phyloP scores from a whole-genome alignment of 2,797 vertebrate genomes.

The Champsocephalus esox region DNA sequence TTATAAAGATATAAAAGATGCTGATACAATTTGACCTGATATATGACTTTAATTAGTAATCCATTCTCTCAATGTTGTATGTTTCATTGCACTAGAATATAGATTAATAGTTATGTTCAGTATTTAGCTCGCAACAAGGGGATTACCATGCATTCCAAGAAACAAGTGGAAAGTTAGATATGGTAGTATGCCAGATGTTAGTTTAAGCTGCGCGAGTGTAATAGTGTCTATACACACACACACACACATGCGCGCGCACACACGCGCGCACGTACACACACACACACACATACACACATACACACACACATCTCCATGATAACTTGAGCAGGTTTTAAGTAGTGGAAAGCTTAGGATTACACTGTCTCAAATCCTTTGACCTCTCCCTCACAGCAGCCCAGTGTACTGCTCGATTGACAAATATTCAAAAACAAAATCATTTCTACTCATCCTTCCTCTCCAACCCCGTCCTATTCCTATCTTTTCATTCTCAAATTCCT shows the following conservation, averaged over 20 bases:
- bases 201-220: slow-evolving; percentile 82
- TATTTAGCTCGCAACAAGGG: slow-evolving; percentile 28
- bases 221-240: slow-evolving; percentile 47
- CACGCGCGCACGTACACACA: no score
- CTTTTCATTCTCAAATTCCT: slow-evolving; percentile 67
- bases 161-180: slow-evolving; percentile 57
- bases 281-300: no score
- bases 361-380: slow-evolving; percentile 87
- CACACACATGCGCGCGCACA: no score
- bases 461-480: slow-evolving; percentile 37
- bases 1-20: neutral
- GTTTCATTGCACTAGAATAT: neutral
- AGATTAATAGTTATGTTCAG: neutral
- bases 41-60: neutral
- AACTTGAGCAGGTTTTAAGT: slow-evolving; percentile 83
- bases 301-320: slow-evolving; percentile 57
- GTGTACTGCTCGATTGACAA: slow-evolving; percentile 83
- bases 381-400: slow-evolving; percentile 62
- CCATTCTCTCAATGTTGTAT: neutral
- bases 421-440: slow-evolving; percentile 72
- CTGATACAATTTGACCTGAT: neutral
- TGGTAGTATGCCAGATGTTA: slow-evolving; percentile 83
- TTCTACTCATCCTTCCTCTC: slow-evolving; percentile 56
- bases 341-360: slow-evolving; percentile 88
- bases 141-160: slow-evolving; percentile 51